These are phyloP conservation scores for Porites lobata DNA, from an alignment of 92 coral and sea anemone genomes.

Conservation along the genomic window DNA sequence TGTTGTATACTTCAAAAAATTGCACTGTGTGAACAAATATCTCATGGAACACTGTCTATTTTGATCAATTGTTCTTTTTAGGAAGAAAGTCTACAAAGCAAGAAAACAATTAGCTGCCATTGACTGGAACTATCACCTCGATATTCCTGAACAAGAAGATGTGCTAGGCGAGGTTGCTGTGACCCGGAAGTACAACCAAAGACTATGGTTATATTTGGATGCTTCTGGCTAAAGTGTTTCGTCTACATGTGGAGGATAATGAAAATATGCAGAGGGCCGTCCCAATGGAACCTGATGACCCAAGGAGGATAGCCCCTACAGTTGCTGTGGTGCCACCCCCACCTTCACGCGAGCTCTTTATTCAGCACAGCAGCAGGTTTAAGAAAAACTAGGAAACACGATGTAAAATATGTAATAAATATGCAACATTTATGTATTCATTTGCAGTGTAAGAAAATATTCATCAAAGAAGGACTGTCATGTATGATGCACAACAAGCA, in stretches of 20 bases:
- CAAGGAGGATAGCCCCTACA: slow-evolving; percentile 21
- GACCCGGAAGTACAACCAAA: slow-evolving; percentile 60
- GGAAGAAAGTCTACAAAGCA: slow-evolving; percentile 56
- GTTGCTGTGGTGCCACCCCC: slow-evolving; percentile 6
- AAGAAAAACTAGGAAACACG: too few relatives aligned
- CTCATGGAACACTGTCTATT: neutral
- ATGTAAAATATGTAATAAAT: too few relatives aligned
- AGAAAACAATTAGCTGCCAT: slow-evolving; percentile 62
- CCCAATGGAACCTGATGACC: slow-evolving; percentile 4
- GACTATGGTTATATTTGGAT: slow-evolving; percentile 56
- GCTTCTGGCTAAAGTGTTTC: slow-evolving; percentile 40
- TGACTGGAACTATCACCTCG: slow-evolving; percentile 64
- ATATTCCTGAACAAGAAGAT: slow-evolving; percentile 27
- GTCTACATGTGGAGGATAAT: slow-evolving; percentile 31
- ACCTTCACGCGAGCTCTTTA: neutral
- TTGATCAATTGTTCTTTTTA: slow-evolving; percentile 1
- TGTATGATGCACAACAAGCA: too few relatives aligned
- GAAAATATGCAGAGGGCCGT: slow-evolving; percentile 12
- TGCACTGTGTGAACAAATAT: neutral
- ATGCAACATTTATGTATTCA: too few relatives aligned
- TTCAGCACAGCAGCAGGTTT: neutral
- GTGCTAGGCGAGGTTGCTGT: slow-evolving; percentile 32
- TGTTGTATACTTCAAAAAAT: neutral
- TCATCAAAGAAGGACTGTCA: too few relatives aligned
- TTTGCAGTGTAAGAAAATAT: too few relatives aligned